These are phyloP conservation scores for Sorex maritimensis DNA, from an alignment of 2,797 vertebrate species.

Conservation along the genomic window DNA sequence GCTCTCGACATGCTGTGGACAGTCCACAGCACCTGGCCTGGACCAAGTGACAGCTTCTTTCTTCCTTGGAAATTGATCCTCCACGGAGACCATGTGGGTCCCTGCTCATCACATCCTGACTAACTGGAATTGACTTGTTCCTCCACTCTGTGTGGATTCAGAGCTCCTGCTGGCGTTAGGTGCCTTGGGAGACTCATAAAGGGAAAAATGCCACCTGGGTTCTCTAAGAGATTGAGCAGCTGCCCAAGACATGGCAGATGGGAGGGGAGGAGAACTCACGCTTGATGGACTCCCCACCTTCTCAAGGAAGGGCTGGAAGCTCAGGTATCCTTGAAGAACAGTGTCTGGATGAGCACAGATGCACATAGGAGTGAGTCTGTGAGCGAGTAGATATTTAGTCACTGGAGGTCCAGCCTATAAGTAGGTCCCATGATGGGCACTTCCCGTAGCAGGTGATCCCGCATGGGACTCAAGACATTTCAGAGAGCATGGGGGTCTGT, in stretches of 20 bases:
- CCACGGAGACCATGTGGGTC: not conserved
- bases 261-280: not conserved
- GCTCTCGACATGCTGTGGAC: not conserved
- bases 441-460: not conserved
- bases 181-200: not conserved
- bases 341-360: not conserved
- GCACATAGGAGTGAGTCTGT: not conserved
- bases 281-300: not conserved
- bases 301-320: not conserved
- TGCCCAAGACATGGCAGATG: not conserved
- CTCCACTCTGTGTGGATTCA: not conserved
- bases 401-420: not conserved
- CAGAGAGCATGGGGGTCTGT: not conserved
- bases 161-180: not conserved
- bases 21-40: not conserved
- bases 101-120: not conserved
- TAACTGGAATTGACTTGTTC: not conserved
- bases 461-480: not conserved
- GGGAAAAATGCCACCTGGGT: not conserved
- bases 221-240: not conserved
- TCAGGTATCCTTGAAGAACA: not conserved
- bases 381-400: not conserved
- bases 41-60: not conserved
- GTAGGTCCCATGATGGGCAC: fast-evolving
- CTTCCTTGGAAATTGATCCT: not conserved